Evolutionary conservation across 1,140 invertebrate species (phyloP).

Genomic region (Hypsibius dujardini): DNA sequence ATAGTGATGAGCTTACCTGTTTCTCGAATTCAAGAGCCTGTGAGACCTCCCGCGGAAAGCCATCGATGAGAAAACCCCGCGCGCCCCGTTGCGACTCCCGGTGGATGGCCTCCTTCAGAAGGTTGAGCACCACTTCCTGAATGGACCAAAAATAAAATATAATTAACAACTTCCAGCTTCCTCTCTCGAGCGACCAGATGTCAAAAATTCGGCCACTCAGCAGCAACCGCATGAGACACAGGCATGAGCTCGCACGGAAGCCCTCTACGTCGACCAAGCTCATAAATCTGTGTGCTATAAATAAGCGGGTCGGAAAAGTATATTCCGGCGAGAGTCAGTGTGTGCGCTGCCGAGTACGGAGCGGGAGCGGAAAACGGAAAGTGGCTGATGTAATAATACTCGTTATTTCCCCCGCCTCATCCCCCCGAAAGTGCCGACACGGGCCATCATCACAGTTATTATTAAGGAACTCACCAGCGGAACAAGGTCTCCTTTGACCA

Average conservation of each 20-base stretch:
- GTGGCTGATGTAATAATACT: no score
- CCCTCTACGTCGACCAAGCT: not conserved
- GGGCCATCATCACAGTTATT: conserved; percentile 13
- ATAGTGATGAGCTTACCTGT: conserved; percentile 42
- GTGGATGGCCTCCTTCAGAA: conserved; percentile 67
- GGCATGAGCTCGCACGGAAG: not conserved
- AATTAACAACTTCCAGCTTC: no score
- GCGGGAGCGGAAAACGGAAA: no score
- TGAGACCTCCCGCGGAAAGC: conserved; percentile 65
- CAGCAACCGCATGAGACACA: not conserved
- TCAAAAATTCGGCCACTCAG: conserved; percentile 16
- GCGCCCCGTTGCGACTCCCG: conserved; percentile 42
- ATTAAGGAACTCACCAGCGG: conserved; percentile 40
- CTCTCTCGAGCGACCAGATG: not conserved
- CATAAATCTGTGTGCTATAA: not conserved
- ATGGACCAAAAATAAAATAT: conserved; percentile 22
- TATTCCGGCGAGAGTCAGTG: no score
- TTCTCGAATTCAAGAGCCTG: conserved; percentile 66
- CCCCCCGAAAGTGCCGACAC: no score
- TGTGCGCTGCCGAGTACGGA: no score
- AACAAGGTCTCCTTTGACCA: conserved; percentile 73
- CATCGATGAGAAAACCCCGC: conserved; percentile 86
- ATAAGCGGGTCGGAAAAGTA: no score
- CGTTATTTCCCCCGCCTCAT: no score
- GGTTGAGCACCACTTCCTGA: conserved; percentile 62